A percentile compares a stretch with the other conserved stretches of the same genome.
Conservation (phyloP, 2,113 vertebrate species). For the Otolemur garnettii region DNA sequence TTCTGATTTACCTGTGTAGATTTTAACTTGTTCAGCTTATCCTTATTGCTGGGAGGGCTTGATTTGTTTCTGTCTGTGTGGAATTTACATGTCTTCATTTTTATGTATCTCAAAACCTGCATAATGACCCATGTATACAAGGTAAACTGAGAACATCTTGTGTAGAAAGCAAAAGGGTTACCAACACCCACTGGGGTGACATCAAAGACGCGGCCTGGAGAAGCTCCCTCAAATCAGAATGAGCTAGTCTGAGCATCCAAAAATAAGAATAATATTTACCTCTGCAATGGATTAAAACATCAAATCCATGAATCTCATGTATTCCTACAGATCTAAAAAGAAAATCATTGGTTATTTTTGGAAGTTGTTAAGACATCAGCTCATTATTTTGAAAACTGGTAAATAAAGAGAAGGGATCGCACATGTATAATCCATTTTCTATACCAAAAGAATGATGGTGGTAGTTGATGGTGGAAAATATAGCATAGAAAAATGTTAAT, state of each 20-base stretch:
- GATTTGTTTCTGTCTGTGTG: too few relatives aligned
- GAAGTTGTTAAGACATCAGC: background rate
- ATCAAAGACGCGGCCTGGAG: background rate
- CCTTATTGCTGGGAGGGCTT: too few relatives aligned
- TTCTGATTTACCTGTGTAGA: too few relatives aligned
- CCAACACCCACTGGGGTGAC: rapidly evolving
- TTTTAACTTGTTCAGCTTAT: too few relatives aligned
- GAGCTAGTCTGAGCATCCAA: background rate
- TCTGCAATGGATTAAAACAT: background rate
- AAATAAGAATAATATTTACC: background rate
- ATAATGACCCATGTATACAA: background rate
- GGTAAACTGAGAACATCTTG: background rate
- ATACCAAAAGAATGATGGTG: background rate
- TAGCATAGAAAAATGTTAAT: too few relatives aligned
- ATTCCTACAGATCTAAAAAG: background rate
- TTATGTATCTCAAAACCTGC: too few relatives aligned
- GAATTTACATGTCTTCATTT: too few relatives aligned
- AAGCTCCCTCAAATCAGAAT: background rate
- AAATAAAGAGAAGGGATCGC: background rate
- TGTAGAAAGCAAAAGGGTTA: background rate
- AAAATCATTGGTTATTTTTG: background rate
- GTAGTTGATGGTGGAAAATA: background rate
- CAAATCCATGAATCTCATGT: background rate
- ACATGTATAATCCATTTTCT: background rate
- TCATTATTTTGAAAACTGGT: background rate